phyloP scores from a whole-genome alignment of 2,113 vertebrate species.

The Urocolius indicus region DNA sequence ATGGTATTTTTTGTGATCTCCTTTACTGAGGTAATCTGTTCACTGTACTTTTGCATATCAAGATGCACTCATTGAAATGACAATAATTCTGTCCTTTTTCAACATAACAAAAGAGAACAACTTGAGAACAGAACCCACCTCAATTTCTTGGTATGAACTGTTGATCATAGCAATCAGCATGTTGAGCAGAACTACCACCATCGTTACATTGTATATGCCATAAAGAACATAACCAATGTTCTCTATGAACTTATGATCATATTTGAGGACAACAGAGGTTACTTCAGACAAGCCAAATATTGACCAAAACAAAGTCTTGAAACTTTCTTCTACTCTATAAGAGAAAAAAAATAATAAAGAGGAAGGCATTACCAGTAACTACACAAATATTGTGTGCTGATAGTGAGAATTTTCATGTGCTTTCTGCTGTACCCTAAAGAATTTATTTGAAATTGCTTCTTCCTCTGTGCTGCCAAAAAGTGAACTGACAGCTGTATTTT shows the following conservation, averaged over 20 bases:
- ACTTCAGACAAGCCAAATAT: slow-evolving; percentile 92
- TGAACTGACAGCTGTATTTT: neutral
- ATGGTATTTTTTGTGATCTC: neutral
- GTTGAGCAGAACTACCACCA: slow-evolving; percentile 91
- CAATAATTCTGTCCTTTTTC: neutral
- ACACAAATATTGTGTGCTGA: neutral
- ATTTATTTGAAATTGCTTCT: neutral
- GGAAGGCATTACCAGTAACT: neutral
- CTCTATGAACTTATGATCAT: slow-evolving; percentile 91
- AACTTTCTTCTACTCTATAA: slow-evolving; percentile 89
- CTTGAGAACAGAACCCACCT: slow-evolving; percentile 72
- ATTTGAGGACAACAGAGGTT: slow-evolving; percentile 89
- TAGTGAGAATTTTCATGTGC: neutral
- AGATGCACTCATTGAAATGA: neutral
- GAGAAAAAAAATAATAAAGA: neutral
- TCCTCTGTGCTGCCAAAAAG: neutral
- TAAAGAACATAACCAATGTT: slow-evolving; percentile 90
- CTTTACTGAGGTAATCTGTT: neutral
- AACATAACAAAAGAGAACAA: neutral
- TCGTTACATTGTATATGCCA: slow-evolving; percentile 90
- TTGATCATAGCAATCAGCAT: slow-evolving; percentile 94
- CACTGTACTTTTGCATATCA: neutral
- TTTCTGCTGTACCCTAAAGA: neutral
- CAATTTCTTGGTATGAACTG: slow-evolving; percentile 90
- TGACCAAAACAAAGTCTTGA: slow-evolving; percentile 92